Evolutionary conservation across 1,140 invertebrate species (phyloP).

Genomic region (Tribolium madens): DNA sequence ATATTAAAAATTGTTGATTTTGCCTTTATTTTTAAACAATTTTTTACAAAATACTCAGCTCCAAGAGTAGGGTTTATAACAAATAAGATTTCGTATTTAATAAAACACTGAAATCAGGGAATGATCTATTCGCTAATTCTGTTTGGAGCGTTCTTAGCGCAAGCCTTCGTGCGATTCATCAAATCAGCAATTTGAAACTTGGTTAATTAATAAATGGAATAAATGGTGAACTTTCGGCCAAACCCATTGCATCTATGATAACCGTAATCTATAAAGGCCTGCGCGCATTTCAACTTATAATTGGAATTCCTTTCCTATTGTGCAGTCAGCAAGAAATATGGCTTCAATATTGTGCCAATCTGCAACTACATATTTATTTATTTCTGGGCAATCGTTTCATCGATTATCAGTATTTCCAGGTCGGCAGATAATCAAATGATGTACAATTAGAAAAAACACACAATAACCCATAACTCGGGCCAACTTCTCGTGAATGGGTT

Average conservation of each 20-base stretch:
- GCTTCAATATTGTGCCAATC: conserved; percentile 33
- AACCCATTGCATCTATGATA: conserved; percentile 33
- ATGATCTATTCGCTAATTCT: too few species aligned
- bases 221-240: conserved; percentile 31
- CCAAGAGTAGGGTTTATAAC: too few species aligned
- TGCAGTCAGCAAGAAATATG: conserved; percentile 37
- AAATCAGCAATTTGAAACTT: conserved; percentile 12
- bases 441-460: conserved; percentile 11
- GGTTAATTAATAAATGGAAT: conserved; percentile 40
- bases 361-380: conserved; percentile 28
- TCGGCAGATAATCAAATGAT: conserved; percentile 4
- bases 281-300: conserved; percentile 38
- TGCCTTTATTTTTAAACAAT: too few species aligned
- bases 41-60: too few species aligned
- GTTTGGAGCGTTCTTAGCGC: not conserved
- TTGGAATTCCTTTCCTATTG: conserved; percentile 44
- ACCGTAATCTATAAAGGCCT: conserved; percentile 14
- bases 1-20: too few species aligned
- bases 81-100: too few species aligned
- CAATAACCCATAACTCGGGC: conserved; percentile 27
- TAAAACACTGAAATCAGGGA: too few species aligned
- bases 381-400: not conserved
- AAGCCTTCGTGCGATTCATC: not conserved
- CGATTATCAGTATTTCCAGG: conserved; percentile 11
- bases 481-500: conserved; percentile 42